Conservation (phyloP, 2,888 invertebrate genomes). For the Sinotaia quadrata region DNA sequence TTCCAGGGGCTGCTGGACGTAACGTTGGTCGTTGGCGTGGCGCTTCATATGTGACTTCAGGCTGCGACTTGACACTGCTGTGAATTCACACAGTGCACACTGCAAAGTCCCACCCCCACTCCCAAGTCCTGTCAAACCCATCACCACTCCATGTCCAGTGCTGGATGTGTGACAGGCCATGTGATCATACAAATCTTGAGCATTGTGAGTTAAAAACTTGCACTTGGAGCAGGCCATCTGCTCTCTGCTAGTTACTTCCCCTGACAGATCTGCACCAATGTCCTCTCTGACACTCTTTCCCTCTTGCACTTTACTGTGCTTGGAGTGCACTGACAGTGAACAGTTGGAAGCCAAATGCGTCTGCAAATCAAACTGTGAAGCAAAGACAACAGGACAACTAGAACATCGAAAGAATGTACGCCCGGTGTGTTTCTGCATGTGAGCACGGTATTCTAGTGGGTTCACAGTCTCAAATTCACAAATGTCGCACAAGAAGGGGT, state of each 20-base stretch:
- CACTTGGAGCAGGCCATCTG: conserved; percentile 51
- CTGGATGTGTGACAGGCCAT: conserved; percentile 26
- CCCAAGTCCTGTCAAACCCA: too few species aligned
- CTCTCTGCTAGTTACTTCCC: not conserved
- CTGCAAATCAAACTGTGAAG: conserved; percentile 12
- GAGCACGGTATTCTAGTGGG: conserved; percentile 46
- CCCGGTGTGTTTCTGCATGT: conserved; percentile 36
- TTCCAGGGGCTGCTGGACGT: conserved; percentile 70
- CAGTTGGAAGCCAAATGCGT: conserved; percentile 10
- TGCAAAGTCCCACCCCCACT: conserved; percentile 52
- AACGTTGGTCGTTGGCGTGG: conserved; percentile 69
- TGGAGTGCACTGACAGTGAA: not conserved
- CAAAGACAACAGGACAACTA: conserved; percentile 8
- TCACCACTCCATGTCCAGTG: not conserved
- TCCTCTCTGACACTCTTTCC: not conserved
- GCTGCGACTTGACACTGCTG: conserved; percentile 66
- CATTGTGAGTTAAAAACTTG: conserved; percentile 48
- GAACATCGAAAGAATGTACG: conserved; percentile 14
- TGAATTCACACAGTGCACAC: conserved; percentile 68
- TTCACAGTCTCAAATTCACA: conserved; percentile 65
- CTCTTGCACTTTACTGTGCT: not conserved
- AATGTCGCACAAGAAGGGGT: conserved; percentile 58
- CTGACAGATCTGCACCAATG: not conserved
- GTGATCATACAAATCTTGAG: conserved; percentile 52
- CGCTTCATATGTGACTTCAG: conserved; percentile 71